These are phyloP conservation scores for Diabrotica balteata DNA, from an alignment of 2,888 invertebrate genomes.

Conservation along the genomic window DNA sequence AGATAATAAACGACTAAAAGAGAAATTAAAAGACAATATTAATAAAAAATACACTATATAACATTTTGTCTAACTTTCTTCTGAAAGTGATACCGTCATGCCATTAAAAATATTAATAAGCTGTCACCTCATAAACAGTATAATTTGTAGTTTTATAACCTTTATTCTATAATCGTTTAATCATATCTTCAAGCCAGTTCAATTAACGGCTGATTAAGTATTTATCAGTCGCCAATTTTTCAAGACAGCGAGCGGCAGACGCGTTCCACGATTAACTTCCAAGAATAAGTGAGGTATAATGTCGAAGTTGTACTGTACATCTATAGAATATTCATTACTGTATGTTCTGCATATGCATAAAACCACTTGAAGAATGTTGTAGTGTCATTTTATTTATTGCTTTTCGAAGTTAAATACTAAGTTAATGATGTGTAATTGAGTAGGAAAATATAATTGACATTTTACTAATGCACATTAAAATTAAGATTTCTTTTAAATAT, in stretches of 20 bases:
- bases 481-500: too few relatives aligned
- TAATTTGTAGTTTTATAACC: background rate
- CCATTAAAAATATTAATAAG: too few relatives aligned
- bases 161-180: background rate
- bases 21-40: too few relatives aligned
- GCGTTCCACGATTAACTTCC: background rate
- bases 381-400: constrained; percentile 6
- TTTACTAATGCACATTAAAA: too few relatives aligned
- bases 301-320: background rate
- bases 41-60: too few relatives aligned
- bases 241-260: background rate
- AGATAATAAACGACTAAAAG: too few relatives aligned
- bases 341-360: background rate
- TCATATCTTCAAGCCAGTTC: background rate
- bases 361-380: constrained; percentile 1
- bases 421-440: too few relatives aligned
- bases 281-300: constrained; percentile 1
- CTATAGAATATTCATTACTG: constrained; percentile 8
- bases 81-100: too few relatives aligned
- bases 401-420: too few relatives aligned
- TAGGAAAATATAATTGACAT: too few relatives aligned
- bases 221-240: background rate
- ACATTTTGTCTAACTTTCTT: too few relatives aligned
- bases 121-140: too few relatives aligned
- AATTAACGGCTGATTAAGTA: constrained; percentile 3